phyloP scores from a whole-genome alignment of 2,888 invertebrate genomes.

The Rhagonycha lutea region DNA sequence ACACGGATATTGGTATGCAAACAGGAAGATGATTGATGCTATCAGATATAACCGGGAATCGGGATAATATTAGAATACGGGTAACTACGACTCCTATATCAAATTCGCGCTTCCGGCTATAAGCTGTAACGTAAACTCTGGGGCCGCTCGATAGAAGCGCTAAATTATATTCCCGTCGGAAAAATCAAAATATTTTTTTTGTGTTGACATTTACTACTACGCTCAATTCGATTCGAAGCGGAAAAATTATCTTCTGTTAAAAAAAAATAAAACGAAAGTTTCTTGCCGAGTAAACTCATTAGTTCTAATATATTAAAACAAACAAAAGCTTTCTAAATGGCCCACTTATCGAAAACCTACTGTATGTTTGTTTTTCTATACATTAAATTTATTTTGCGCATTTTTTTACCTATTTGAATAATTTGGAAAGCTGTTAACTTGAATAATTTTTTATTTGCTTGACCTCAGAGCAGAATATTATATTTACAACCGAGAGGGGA shows the following conservation, averaged over 20 bases:
- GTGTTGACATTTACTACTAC: background rate
- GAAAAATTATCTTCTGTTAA: background rate
- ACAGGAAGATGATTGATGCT: constrained; percentile 41
- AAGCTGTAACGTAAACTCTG: background rate
- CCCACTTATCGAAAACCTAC: background rate
- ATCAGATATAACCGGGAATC: constrained; percentile 22
- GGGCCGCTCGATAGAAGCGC: background rate
- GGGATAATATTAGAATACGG: constrained; percentile 16
- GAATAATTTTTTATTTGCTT: background rate
- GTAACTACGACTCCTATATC: constrained; percentile 8
- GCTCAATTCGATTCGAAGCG: background rate
- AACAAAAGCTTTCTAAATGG: background rate
- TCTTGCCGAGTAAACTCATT: background rate
- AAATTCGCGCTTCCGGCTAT: constrained; percentile 24
- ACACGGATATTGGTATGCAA: constrained; percentile 41
- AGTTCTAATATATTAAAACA: background rate
- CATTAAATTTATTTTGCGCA: background rate
- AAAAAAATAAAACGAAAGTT: background rate
- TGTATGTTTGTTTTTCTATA: background rate
- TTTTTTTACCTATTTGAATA: background rate
- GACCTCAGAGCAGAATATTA: background rate
- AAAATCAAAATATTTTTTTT: background rate
- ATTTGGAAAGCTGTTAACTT: background rate
- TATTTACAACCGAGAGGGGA: background rate
- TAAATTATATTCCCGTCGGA: background rate